Percentiles rank a stretch among this genome's conserved stretches.
phyloP scores from a whole-genome alignment of 2,113 vertebrate genomes.

The Electrona antarctica region DNA sequence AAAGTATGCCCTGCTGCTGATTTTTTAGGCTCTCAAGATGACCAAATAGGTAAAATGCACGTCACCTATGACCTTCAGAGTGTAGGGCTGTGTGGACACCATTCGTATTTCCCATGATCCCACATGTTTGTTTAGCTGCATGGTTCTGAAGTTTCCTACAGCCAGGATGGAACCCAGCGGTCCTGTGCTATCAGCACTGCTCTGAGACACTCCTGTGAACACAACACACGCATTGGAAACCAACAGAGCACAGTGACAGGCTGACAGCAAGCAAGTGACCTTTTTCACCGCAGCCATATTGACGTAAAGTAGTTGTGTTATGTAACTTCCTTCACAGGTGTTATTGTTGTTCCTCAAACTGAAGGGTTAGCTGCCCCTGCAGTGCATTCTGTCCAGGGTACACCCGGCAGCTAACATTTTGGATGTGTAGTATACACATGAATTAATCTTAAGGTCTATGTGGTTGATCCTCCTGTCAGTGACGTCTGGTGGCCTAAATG shows the following conservation, averaged over 20 bases:
- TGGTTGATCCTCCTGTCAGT: no score
- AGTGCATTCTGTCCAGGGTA: no score
- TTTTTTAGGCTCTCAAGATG: background rate
- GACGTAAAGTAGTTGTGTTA: background rate
- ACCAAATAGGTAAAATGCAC: no score
- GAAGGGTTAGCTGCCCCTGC: background rate
- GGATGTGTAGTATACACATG: no score
- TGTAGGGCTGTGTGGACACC: conserved; percentile 53
- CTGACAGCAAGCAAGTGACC: no score
- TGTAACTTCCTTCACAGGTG: background rate
- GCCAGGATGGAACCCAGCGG: conserved; percentile 46
- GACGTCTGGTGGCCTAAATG: no score
- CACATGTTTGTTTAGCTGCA: conserved; percentile 40
- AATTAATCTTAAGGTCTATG: no score
- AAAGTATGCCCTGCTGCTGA: background rate
- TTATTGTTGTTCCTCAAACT: background rate
- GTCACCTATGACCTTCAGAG: conserved; percentile 60
- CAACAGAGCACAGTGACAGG: no score
- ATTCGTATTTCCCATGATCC: conserved; percentile 63
- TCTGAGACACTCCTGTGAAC: conserved; percentile 50
- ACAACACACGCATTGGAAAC: background rate
- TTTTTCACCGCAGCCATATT: background rate
- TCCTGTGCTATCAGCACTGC: conserved; percentile 28
- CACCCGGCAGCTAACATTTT: no score
- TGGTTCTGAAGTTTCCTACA: conserved; percentile 59